A percentile compares a stretch with the other conserved stretches of the same genome.
Conservation (phyloP, 2,888 invertebrate genomes). For the Minunthozetes semirufus region DNA sequence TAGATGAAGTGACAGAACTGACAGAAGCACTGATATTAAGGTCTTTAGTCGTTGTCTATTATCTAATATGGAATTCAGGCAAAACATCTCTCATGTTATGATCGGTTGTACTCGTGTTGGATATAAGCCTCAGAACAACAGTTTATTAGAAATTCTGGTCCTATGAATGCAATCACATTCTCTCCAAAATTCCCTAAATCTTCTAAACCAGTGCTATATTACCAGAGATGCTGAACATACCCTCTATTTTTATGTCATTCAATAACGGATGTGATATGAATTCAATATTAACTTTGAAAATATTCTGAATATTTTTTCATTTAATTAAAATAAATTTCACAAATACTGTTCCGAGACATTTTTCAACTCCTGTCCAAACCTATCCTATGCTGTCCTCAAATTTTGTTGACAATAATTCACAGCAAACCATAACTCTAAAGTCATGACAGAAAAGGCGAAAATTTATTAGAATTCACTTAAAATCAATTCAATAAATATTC, state of each 20-base stretch:
- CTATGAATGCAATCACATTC: neutral
- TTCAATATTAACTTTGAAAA: neutral
- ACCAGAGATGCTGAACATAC: neutral
- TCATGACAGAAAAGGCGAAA: no score
- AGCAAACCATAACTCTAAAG: no score
- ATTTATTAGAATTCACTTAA: no score
- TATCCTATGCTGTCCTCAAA: no score
- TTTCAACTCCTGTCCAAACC: no score
- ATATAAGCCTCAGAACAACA: constrained; percentile 9
- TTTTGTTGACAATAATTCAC: no score
- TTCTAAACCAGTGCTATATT: constrained; percentile 4
- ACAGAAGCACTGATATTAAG: neutral
- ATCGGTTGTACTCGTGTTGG: neutral
- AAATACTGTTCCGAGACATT: no score
- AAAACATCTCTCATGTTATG: neutral
- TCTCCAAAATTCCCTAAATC: neutral
- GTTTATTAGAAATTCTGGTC: constrained; percentile 25
- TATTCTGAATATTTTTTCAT: neutral
- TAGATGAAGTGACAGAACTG: neutral
- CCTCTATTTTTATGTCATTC: neutral
- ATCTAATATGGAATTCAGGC: constrained; percentile 9
- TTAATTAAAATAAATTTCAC: neutral
- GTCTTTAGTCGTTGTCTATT: neutral
- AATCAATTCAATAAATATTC: no score
- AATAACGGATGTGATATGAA: neutral